phyloP scores from a whole-genome alignment of 2,113 vertebrate species.

The Crotophaga sulcirostris region DNA sequence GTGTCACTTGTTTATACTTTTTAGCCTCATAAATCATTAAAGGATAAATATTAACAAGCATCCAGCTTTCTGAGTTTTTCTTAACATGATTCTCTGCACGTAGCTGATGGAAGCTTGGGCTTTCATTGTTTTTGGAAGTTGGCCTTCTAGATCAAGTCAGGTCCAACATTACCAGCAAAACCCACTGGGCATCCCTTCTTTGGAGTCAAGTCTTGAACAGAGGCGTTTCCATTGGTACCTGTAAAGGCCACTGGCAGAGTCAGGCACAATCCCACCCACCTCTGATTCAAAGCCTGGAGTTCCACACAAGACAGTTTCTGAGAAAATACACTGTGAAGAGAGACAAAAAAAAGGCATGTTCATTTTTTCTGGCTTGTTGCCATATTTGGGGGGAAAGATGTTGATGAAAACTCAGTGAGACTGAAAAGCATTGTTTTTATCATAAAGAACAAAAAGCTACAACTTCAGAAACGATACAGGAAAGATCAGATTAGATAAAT shows the following conservation, averaged over 20 bases:
- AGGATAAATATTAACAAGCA: constrained; percentile 12
- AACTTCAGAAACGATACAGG: neutral
- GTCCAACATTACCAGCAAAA: neutral
- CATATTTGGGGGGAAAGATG: neutral
- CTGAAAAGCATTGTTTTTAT: neutral
- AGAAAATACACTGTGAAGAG: neutral
- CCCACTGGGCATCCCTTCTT: neutral
- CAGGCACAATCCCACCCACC: neutral
- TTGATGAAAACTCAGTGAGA: neutral
- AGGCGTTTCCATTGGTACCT: neutral
- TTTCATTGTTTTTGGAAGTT: neutral
- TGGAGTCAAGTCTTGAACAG: neutral
- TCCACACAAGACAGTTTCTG: neutral
- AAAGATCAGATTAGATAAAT: neutral
- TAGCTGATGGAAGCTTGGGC: neutral
- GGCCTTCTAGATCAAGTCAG: neutral
- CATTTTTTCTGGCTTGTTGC: neutral
- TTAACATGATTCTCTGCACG: neutral
- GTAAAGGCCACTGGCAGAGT: neutral
- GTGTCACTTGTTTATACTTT: constrained; percentile 26
- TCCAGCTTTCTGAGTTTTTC: constrained; percentile 3
- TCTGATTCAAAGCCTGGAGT: neutral
- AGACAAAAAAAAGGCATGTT: neutral
- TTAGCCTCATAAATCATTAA: constrained; percentile 45
- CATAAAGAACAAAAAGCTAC: neutral